phyloP scores from a whole-genome alignment of 2,113 vertebrate species.

The Odocoileus hemionus region DNA sequence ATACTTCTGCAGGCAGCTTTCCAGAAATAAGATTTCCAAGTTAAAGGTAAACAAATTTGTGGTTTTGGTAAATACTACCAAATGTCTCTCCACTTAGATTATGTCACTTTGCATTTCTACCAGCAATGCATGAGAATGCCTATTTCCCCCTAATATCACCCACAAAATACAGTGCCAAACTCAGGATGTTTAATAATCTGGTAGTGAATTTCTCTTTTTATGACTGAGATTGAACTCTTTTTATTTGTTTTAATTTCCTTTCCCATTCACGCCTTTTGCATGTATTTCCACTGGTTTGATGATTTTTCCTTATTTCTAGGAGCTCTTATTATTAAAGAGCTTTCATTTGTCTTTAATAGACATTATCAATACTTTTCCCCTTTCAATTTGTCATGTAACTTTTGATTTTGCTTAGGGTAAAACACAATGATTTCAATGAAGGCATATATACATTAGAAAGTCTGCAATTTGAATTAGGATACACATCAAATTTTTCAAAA shows the following conservation, averaged over 20 bases:
- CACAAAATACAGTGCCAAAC: not conserved
- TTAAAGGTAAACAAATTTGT: not conserved
- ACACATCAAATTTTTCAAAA: not conserved
- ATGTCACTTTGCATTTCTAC: not conserved
- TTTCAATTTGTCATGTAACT: not conserved
- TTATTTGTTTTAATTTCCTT: not conserved
- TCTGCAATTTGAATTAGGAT: not conserved
- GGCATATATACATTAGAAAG: not conserved
- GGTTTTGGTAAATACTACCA: not conserved
- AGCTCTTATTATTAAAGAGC: not conserved
- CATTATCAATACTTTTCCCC: not conserved
- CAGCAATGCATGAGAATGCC: not conserved
- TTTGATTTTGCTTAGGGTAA: not conserved
- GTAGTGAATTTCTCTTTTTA: conserved; percentile 24
- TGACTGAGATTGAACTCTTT: not conserved
- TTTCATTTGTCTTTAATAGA: not conserved
- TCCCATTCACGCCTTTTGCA: not conserved
- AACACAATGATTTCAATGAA: not conserved
- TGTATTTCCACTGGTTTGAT: not conserved
- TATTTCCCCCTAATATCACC: not conserved
- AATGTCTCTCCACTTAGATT: not conserved
- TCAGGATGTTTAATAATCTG: not conserved
- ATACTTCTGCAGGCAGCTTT: not conserved
- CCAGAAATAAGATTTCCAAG: not conserved
- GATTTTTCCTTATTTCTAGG: not conserved